Base-by-base conservation (phyloP, 2,797 vertebrate genomes). In the Holocentrus rufus region DNA sequence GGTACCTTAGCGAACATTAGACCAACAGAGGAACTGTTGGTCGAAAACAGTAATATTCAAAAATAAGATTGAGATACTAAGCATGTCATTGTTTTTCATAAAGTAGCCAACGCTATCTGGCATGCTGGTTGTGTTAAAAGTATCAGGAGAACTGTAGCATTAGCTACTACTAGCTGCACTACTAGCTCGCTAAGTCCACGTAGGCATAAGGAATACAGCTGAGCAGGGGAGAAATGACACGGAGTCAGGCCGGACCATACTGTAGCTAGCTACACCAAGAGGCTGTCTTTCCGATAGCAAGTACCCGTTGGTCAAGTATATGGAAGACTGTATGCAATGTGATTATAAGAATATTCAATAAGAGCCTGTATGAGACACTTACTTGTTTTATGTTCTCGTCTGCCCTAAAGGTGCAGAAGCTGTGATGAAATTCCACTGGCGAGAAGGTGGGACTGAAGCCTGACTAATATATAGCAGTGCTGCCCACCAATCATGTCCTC, bases 371-470 rank as follows among this genome's bases (percentile, higher is more conserved):
- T 34, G 31, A 59, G 65, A 10, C 77, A 94, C 95, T 94, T 91
- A 95, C 95, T 94, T 93, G 76, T 94, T 92, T 92, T 92, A 79
- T 93, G 91, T 93, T 91, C 93, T 93, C 88, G 93, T 94, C 93
- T 95, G 94, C 94, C 94, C 93, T 92, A 84, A 91, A 91, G 94
- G 94, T 95, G 94, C 94, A 95, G 95, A 90, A 94, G 91, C 93
- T 93, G 87, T 93, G 91, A 91, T 93, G 92, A 94, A 94, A 95
- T 93, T 94, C 93, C 93, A 94, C 94, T 94, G 93, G 93, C 93
- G 90, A 93, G 92, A 91, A 91, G 90, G 90, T 92, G 90, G 92
- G 89, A 90, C 75, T 73, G 83, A 63, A 84, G 89, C 46, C 85
- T 87, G 88, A 83, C 79, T 72, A 69, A 89, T 94, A 92, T 95